These are phyloP conservation scores for Ivindomyrus marchei DNA, from an alignment of 2,113 vertebrate species.

Conservation along the genomic window DNA sequence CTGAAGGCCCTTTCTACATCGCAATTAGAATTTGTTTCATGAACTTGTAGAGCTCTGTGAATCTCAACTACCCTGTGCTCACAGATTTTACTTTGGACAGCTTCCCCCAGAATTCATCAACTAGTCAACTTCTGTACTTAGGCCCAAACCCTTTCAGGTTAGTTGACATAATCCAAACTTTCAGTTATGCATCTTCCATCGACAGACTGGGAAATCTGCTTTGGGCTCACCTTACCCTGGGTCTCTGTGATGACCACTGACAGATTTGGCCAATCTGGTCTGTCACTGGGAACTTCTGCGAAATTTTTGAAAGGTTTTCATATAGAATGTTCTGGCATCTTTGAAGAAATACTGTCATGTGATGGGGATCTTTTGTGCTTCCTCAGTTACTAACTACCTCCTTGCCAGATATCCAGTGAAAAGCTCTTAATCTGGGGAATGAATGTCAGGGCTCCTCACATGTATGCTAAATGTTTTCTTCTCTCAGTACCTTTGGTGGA, in stretches of 20 bases:
- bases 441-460: neutral
- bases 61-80: neutral
- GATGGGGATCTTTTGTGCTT: neutral
- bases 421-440: neutral
- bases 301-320: neutral
- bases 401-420: neutral
- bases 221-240: neutral
- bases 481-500: neutral
- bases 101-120: neutral
- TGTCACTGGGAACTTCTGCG: neutral
- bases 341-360: neutral
- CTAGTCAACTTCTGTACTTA: neutral
- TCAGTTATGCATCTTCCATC: neutral
- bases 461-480: neutral
- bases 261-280: neutral
- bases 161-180: neutral
- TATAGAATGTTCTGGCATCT: neutral
- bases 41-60: neutral
- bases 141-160: neutral
- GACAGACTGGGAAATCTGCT: neutral
- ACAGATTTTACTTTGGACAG: neutral
- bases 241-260: neutral
- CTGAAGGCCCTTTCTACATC: neutral
- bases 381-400: neutral
- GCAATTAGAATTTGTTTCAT: neutral